phyloP scores from a whole-genome alignment of 2,888 invertebrate species.

The Eumerus sabulonum region DNA sequence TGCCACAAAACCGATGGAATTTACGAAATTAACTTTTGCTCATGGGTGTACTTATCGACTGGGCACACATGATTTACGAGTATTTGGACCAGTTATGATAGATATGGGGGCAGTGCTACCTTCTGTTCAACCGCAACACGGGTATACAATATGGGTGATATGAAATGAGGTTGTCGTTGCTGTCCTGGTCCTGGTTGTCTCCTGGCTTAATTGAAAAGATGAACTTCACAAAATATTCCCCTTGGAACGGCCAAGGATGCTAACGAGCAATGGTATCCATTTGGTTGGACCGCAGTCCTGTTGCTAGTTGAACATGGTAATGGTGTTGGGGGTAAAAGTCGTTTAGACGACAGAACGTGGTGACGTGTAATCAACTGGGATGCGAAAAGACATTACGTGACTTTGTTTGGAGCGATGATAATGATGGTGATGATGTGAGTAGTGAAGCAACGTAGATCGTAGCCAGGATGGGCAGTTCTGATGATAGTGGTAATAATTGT shows the following conservation, averaged over 20 bases:
- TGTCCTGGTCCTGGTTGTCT: conserved; percentile 22
- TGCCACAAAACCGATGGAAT: conserved; percentile 43
- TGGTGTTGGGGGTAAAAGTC: too few species aligned
- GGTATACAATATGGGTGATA: neutral
- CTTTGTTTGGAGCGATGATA: too few species aligned
- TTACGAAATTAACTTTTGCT: conserved; percentile 57
- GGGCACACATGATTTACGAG: conserved; percentile 45
- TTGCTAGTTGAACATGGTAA: conserved; percentile 13
- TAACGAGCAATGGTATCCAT: conserved; percentile 51
- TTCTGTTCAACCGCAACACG: neutral
- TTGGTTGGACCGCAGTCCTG: conserved; percentile 34
- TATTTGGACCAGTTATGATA: too few species aligned
- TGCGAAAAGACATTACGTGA: too few species aligned
- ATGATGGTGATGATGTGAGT: too few species aligned
- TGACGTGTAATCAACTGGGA: too few species aligned
- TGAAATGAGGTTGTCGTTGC: conserved; percentile 4
- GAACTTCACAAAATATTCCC: conserved; percentile 53
- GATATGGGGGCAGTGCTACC: neutral
- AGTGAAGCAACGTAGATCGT: too few species aligned
- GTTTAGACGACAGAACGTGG: too few species aligned
- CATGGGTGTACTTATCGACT: conserved; percentile 57
- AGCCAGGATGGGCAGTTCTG: too few species aligned
- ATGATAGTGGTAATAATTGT: too few species aligned
- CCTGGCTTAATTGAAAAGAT: conserved; percentile 56
- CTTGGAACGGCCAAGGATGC: conserved; percentile 15